Evolutionary conservation across 2,797 vertebrate genomes (phyloP).

Genomic region (Gorsachius magnificus): DNA sequence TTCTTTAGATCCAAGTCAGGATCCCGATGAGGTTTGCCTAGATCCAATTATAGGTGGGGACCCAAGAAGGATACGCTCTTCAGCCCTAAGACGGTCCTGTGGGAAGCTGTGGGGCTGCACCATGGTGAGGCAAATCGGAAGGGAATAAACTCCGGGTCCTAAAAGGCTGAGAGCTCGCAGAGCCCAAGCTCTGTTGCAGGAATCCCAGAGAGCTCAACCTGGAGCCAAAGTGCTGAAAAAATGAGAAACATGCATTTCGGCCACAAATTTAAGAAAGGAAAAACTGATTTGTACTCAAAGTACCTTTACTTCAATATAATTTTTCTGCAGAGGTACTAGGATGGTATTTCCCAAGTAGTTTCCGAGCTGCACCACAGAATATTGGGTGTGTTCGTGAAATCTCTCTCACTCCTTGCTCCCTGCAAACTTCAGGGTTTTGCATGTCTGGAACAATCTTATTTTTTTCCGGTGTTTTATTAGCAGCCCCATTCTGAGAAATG

Average conservation of each 20-base stretch:
- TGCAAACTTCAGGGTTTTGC: conserved; percentile 38
- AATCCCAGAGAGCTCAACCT: not conserved
- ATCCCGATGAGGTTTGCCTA: not conserved
- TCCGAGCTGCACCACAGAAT: conserved; percentile 8
- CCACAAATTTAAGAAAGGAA: not conserved
- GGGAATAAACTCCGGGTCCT: not conserved
- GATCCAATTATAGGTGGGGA: not conserved
- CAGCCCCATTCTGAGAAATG: conserved; percentile 47
- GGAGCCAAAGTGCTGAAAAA: not conserved
- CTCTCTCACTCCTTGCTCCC: conserved; percentile 45
- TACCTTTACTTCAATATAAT: not conserved
- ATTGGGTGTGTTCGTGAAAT: conserved; percentile 61
- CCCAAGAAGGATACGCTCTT: not conserved
- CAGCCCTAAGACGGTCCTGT: not conserved
- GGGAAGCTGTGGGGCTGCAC: not conserved
- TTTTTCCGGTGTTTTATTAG: conserved; percentile 66
- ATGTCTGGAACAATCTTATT: conserved; percentile 63
- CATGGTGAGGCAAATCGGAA: not conserved
- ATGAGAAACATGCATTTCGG: not conserved
- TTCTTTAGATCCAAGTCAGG: not conserved
- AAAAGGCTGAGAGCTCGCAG: not conserved
- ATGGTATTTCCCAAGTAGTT: conserved; percentile 45
- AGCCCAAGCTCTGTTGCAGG: not conserved
- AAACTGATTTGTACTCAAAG: not conserved
- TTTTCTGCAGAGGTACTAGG: conserved; percentile 27